Percentiles rank a stretch among this genome's conserved stretches.
Evolutionary conservation across 92 coral and sea anemone genomes (phyloP).

Genomic region (Isaurus tuberculatus): DNA sequence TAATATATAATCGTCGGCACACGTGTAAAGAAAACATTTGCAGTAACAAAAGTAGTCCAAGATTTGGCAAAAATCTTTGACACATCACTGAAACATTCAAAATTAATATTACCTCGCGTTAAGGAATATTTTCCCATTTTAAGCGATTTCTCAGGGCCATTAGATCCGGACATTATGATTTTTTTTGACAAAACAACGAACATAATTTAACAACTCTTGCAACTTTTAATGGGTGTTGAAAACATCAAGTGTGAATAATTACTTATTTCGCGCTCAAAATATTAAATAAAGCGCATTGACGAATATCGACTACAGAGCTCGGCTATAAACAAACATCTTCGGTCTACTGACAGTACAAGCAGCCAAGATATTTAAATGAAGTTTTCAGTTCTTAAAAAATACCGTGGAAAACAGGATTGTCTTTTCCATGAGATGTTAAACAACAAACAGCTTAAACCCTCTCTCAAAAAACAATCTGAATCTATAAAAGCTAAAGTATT

Average conservation of each 20-base stretch:
- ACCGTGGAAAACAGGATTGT: too few species aligned
- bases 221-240: neutral
- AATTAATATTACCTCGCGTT: too few species aligned
- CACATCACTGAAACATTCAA: neutral
- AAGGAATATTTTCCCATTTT: too few species aligned
- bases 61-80: neutral
- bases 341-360: neutral
- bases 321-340: too few species aligned
- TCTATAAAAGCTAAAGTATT: too few species aligned
- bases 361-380: neutral
- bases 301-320: too few species aligned
- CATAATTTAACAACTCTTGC: neutral
- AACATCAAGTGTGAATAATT: neutral
- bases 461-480: too few species aligned
- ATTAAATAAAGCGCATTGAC: too few species aligned
- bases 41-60: constrained; percentile 3
- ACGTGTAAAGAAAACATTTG: constrained; percentile 12
- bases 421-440: too few species aligned
- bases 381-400: too few species aligned
- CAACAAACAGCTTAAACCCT: too few species aligned
- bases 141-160: too few species aligned
- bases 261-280: neutral
- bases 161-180: neutral
- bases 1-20: constrained; percentile 17
- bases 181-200: neutral